Evolutionary conservation across 2,888 invertebrate species (phyloP), one percentile per base, ranked within the genome.

Genomic region (Pecten maximus): DNA sequence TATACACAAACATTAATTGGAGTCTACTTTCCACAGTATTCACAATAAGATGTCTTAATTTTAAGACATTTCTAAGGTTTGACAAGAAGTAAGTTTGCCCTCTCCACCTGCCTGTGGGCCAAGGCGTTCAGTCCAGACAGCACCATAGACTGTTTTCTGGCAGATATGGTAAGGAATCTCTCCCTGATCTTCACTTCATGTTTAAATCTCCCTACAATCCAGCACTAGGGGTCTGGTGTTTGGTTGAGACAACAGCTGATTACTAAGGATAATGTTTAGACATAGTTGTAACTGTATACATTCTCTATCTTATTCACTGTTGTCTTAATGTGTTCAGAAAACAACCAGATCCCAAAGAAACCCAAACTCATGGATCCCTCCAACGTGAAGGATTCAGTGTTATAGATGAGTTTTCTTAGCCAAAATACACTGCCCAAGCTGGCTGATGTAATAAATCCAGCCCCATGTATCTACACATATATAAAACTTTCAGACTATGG

Each of bases 81-180:
- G 0, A 28, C 16, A 3, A 35, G 28, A 35, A 28, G 74, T 74
- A 28, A 74, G 35, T 35, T 0, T 16, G 60, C 35, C 10, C 74
- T 74, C 10, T 28, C n/a, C n/a, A 60, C 4, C 60, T 74, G 74
- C 35, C 74, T 10, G 35, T 1, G 16, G 28, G 28, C 6, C 35
- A 23, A 23, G n/a, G 54, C 16, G 54, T n/a, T n/a, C 54, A 54
- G 54, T 19, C 54, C 54, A 54, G 54, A 54, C 54, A 74, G 10
- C 74, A 74, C 74, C 0, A n/a, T 19, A 23, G 54, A 54, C 54
- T 54, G 54, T 54, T 54, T 54, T 23, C 54, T 19, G 54, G 54
- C 54, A 54, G 54, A 54, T 54, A 54, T 54, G 54, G 54, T 54
- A 74, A 74, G 74, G 35, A 74, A 74, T 74, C 74, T 74, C 28